These are phyloP conservation scores for Nycteola revayana DNA, from an alignment of 2,888 invertebrate species.

Conservation along the genomic window DNA sequence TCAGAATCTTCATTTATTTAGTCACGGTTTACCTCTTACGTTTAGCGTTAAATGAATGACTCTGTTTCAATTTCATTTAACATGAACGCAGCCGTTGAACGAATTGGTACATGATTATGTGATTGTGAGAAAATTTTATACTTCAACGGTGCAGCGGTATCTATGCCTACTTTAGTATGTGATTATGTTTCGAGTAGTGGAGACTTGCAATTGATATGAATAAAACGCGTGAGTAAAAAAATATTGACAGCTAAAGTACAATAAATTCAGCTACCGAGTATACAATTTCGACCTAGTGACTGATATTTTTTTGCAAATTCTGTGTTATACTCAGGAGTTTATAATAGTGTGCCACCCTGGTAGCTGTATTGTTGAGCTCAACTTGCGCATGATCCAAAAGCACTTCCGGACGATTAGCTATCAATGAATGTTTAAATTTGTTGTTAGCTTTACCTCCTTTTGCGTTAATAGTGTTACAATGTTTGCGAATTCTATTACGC, in stretches of 20 bases:
- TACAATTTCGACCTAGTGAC: slow-evolving; percentile 29
- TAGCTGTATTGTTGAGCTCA: slow-evolving; percentile 56
- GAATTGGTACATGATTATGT: slow-evolving; percentile 77
- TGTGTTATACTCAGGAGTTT: slow-evolving; percentile 30
- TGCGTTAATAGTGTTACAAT: slow-evolving; percentile 79
- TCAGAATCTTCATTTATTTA: slow-evolving; percentile 78
- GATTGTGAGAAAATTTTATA: slow-evolving; percentile 78
- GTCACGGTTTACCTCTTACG: slow-evolving; percentile 76
- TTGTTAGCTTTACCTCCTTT: slow-evolving; percentile 79
- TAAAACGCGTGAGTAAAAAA: slow-evolving; percentile 72
- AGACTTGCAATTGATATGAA: slow-evolving; percentile 66
- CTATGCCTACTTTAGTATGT: slow-evolving; percentile 66
- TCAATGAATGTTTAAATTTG: slow-evolving; percentile 77
- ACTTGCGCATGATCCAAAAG: slow-evolving; percentile 72
- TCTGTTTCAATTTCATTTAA: slow-evolving; percentile 80
- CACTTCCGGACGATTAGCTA: slow-evolving; percentile 76
- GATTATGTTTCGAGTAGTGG: slow-evolving; percentile 62
- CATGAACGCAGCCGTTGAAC: slow-evolving; percentile 76
- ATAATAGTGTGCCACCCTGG: slow-evolving; percentile 59
- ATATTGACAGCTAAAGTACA: slow-evolving; percentile 20
- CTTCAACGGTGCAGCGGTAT: slow-evolving; percentile 58
- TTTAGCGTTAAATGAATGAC: slow-evolving; percentile 80
- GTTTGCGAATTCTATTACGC: slow-evolving; percentile 80
- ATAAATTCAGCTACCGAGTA: slow-evolving; percentile 15
- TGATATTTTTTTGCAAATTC: slow-evolving; percentile 28